Evolutionary conservation across 2,888 invertebrate genomes (phyloP), one percentile per base, ranked within the genome.

Genomic region (Zhuqinia jingwanae): DNA sequence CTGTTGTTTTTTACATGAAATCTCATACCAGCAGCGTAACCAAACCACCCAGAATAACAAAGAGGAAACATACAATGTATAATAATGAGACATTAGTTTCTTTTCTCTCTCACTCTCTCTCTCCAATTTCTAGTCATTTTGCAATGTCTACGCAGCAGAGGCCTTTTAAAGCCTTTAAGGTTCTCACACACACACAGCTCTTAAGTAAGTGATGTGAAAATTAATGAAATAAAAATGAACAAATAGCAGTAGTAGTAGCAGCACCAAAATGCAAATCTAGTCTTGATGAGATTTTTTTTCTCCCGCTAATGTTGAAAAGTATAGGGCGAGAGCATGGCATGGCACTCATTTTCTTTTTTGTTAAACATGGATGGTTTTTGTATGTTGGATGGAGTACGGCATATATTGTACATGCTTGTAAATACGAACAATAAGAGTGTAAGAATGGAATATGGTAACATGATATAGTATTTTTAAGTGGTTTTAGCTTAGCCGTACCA

Each of bases 401-500:
- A 36, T 36, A 36, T 36, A 36, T 3, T 8, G 8, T 36, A 36
- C 36, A 6, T 6, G 36, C 3, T n/a, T n/a, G n/a, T n/a, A n/a
- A n/a, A n/a, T n/a, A n/a, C n/a, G n/a, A n/a, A n/a, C n/a, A n/a
- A n/a, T n/a, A n/a, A n/a, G n/a, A 10, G 8, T n/a, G 1, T 5
- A 17, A 10, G n/a, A 50, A 75, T 47, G 42, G 53, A 50, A 1
- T 22, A 27, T 27, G 25, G 13, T 50, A 22, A 27, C 15, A n/a
- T n/a, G n/a, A n/a, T n/a, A n/a, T 68, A 17, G 25, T 75, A 75
- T 8, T 45, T 68, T 42, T 30, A 42, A 77, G 75, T 75, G 60
- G 60, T 58, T 77, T 77, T 60, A 77, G 56, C 47, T 36, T 60
- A 25, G 17, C 68, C 88, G 53, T 90, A 91, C 90, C 89, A 90